Base-by-base conservation (phyloP, 2,113 vertebrate species). In the Caloenas nicobarica region DNA sequence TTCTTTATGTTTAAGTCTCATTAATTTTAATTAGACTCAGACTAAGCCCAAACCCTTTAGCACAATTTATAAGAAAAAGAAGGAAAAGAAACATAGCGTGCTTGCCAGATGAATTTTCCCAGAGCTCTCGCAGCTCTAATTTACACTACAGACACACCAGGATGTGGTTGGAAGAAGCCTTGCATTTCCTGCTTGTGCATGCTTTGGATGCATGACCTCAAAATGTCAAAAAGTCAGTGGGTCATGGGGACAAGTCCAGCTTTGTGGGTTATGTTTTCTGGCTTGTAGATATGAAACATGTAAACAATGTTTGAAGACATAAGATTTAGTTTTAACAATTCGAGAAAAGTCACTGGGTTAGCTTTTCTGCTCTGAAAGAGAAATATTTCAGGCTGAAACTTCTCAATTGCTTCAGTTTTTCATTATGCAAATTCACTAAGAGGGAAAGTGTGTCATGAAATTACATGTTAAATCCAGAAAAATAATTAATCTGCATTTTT, bases 111-210 rank as follows among this genome's bases (percentile, higher is more conserved):
- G 91, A 93, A 94, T 96, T 96, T 96, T 96, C 81, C 89, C 92
- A 94, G 86, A 83, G 94, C 88, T 92, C 83, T 93, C 81, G 71
- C 68, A 93, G 89, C 93, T 95, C 91, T 95, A 72, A 95, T 85
- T 97, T 92, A 96, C 77, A 89, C 91, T 91, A 64, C 91, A 96
- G 83, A 87, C 90, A 70, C 77, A 91, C 80, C 83, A 97, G 96
- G 93, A 97, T 97, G 86, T 95, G 95, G 91, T 79, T 96, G 83
- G 95, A 97, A 96, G 92, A 70, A 95, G 84, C 50, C 40, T 33
- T 94, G 93, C 12, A 4, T 96, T 97, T 97, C 95, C 95, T 97
- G 95, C 92, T 97, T 96, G 68, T 95, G 85, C 81, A 86, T 88
- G 86, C 76, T 97, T 96, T 92, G 93, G 86, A 90, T 96, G 78